Conservation (phyloP, 2,797 vertebrate genomes). For the Muraenolepis orangiensis region DNA sequence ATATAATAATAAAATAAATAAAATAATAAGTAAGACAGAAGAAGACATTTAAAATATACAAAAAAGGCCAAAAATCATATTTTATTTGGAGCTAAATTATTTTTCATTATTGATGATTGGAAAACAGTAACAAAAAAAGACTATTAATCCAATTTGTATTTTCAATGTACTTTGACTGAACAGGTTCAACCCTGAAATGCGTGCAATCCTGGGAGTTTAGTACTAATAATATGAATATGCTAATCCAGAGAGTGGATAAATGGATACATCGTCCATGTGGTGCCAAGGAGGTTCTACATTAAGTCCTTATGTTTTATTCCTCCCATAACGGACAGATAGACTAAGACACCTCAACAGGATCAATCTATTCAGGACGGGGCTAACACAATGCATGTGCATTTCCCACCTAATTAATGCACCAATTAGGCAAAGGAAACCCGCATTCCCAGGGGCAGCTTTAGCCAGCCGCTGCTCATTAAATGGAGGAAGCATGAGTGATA, state of each 20-base stretch:
- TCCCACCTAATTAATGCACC: slow-evolving; percentile 74
- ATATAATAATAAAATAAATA: too few species aligned
- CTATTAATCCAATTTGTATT: too few species aligned
- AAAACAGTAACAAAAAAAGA: background rate
- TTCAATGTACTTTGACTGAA: too few species aligned
- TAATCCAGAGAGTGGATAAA: too few species aligned
- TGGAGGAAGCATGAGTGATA: slow-evolving; percentile 72
- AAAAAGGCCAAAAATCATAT: too few species aligned
- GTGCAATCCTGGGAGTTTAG: too few species aligned
- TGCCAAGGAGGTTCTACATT: background rate
- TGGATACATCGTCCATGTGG: background rate
- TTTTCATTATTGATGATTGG: background rate
- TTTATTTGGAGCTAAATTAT: too few species aligned
- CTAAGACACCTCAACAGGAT: slow-evolving; percentile 38
- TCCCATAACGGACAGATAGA: slow-evolving; percentile 2
- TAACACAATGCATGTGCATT: slow-evolving; percentile 68
- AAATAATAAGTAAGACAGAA: too few species aligned
- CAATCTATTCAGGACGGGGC: slow-evolving; percentile 49
- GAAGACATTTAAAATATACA: background rate
- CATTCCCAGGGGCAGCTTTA: slow-evolving; percentile 71
- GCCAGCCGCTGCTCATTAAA: slow-evolving; percentile 70
- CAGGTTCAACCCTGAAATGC: too few species aligned
- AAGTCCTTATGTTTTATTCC: too few species aligned
- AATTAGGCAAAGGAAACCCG: slow-evolving; percentile 77
- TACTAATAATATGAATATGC: too few species aligned